Conservation (phyloP, 1,140 invertebrate genomes). For the Drosophila serrata region DNA sequence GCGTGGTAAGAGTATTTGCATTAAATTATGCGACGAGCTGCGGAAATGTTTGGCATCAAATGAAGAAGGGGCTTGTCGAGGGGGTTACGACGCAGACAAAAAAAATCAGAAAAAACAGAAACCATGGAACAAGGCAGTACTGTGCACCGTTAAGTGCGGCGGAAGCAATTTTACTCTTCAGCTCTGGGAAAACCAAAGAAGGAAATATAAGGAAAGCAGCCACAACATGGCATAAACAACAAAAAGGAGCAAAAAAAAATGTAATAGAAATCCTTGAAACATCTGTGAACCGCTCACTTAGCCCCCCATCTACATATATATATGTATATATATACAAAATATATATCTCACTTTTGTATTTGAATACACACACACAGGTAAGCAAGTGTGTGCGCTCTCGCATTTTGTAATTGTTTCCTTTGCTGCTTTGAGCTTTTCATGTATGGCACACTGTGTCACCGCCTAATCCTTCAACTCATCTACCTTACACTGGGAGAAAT, state of each 20-base stretch:
- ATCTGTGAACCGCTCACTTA: constrained; percentile 53
- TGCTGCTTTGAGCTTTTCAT: constrained; percentile 74
- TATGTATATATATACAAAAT: constrained; percentile 10
- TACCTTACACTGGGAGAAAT: constrained; percentile 38
- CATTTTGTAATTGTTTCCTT: constrained; percentile 81
- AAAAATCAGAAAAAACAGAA: neutral
- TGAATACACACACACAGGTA: constrained; percentile 14
- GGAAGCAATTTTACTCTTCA: constrained; percentile 82
- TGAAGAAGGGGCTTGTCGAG: constrained; percentile 30
- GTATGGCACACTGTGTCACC: constrained; percentile 65
- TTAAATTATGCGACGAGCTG: constrained; percentile 82
- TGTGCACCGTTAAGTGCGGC: constrained; percentile 75
- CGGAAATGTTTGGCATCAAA: constrained; percentile 81
- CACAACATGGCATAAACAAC: constrained; percentile 65
- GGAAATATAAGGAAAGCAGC: constrained; percentile 72
- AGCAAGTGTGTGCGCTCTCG: constrained; percentile 25
- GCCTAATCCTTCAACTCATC: constrained; percentile 8
- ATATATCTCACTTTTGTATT: constrained; percentile 19
- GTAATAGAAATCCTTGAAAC: constrained; percentile 82
- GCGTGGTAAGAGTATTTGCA: constrained; percentile 64
- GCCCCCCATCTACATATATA: neutral
- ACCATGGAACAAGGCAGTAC: constrained; percentile 17
- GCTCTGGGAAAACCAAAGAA: constrained; percentile 70
- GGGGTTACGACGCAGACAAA: constrained; percentile 12
- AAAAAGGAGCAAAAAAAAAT: constrained; percentile 47